Evolutionary conservation across 2,113 vertebrate genomes (phyloP), one percentile per base, ranked within the genome.

Genomic region (Campylomormyrus numenius): DNA sequence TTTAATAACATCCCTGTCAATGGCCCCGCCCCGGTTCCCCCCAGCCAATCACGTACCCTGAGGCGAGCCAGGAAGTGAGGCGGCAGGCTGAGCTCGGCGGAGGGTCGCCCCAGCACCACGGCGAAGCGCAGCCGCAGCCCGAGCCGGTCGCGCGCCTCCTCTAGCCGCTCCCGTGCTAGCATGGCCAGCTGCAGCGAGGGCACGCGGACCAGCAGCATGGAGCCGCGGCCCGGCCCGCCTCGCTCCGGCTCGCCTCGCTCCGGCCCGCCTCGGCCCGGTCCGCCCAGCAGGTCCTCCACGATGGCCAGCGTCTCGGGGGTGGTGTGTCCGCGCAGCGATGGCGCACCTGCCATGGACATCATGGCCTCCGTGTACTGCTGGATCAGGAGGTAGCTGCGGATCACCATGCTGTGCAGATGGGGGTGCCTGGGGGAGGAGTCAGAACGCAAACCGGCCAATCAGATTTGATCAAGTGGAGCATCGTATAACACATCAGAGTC

Each of bases 331-430:
- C 98, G 94, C 11, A 99, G 96, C 0, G 98, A 97, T 0, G 97
- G 96, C 91, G 97, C 95, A 7, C 97, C 97, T 1, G 98, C 98
- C 91, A 99, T 95, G 21, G 98, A 98, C 98, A 99, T 98, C 95
- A 99, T 96, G 46, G 98, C 98, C 92, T 99, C 98, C 0, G 97
- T 97, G 93, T 99, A 99, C 95, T 99, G 98, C 96, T 99, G 98
- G 90, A 99, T 98, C 93, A 99, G 97, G 85, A 99, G 97, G 94
- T 99, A 99, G 96, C 98, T 99, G 93, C 98, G 97, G 89, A 99
- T 96, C 90, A 99, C 98, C 98, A 99, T 99, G 95, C 98, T 99
- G 94, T 99, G 98, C 50, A 99, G 96, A 90, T 97, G 95, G 0
- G 98, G 97, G 91, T 99, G 98, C 95, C 98, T 99, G 93, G 17